These are phyloP conservation scores for Pomacea maculata DNA, from an alignment of 1,140 invertebrate genomes.

Conservation along the genomic window DNA sequence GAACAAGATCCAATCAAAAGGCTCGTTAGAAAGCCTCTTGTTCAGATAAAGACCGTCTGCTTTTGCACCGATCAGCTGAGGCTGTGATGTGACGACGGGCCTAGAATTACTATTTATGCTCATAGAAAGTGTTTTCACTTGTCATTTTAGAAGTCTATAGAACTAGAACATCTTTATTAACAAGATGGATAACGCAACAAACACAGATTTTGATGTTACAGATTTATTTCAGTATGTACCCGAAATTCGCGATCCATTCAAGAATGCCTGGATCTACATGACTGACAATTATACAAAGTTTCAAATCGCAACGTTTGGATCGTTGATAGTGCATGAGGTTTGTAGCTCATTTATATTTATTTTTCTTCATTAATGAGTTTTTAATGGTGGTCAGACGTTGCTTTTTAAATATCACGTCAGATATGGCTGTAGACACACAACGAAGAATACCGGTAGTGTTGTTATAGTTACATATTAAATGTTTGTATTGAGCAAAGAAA, in stretches of 20 bases:
- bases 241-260: conserved; percentile 43
- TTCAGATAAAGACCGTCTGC: no score
- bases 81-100: no score
- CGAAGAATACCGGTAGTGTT: no score
- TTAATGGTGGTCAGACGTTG: no score
- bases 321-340: conserved; percentile 58
- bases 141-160: no score
- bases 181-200: background rate
- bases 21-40: background rate
- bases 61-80: background rate
- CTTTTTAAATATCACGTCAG: no score
- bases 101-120: no score
- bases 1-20: conserved; percentile 9
- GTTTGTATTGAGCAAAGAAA: no score
- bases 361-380: background rate
- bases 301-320: conserved; percentile 57
- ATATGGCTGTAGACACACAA: no score
- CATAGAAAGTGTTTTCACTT: no score
- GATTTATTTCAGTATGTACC: conserved; percentile 41
- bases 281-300: conserved; percentile 52
- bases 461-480: no score
- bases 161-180: no score
- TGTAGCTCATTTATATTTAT: conserved; percentile 5
- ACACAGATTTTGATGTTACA: background rate
- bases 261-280: conserved; percentile 50